phyloP scores from a whole-genome alignment of 2,888 invertebrate species.

The Hydraecia micacea region DNA sequence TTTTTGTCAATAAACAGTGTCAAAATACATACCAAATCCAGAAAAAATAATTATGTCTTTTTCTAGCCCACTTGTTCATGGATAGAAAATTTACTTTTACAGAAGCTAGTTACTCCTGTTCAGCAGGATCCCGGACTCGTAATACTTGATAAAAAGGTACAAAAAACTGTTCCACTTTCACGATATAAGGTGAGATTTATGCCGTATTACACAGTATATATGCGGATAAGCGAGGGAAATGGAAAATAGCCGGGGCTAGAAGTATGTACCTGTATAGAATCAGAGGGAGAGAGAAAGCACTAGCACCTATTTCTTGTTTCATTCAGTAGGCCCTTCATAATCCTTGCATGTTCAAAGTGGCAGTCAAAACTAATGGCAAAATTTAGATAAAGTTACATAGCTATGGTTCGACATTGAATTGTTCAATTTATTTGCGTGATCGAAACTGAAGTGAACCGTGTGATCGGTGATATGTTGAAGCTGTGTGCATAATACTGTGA shows the following conservation, averaged over 20 bases:
- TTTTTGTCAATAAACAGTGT: background rate
- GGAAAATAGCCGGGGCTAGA: conserved; percentile 42
- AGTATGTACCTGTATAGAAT: background rate
- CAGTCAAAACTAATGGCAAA: background rate
- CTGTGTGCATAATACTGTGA: background rate
- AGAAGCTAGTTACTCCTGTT: conserved; percentile 7
- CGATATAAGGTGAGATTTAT: conserved; percentile 54
- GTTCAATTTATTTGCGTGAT: background rate
- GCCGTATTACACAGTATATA: conserved; percentile 43
- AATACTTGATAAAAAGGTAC: conserved; percentile 25
- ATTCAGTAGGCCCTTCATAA: background rate
- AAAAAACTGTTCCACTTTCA: conserved; percentile 40
- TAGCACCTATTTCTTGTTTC: background rate
- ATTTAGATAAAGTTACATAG: background rate
- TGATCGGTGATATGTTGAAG: background rate
- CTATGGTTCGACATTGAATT: background rate
- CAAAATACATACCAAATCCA: background rate
- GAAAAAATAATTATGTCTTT: background rate
- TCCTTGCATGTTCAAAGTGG: background rate
- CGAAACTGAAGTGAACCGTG: background rate
- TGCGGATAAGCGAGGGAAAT: conserved; percentile 61
- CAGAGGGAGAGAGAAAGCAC: background rate
- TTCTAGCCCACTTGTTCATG: background rate
- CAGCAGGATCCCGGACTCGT: conserved; percentile 7
- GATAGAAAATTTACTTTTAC: conserved; percentile 1